Conservation (phyloP, 2,888 invertebrate species). For the Phortica magna region DNA sequence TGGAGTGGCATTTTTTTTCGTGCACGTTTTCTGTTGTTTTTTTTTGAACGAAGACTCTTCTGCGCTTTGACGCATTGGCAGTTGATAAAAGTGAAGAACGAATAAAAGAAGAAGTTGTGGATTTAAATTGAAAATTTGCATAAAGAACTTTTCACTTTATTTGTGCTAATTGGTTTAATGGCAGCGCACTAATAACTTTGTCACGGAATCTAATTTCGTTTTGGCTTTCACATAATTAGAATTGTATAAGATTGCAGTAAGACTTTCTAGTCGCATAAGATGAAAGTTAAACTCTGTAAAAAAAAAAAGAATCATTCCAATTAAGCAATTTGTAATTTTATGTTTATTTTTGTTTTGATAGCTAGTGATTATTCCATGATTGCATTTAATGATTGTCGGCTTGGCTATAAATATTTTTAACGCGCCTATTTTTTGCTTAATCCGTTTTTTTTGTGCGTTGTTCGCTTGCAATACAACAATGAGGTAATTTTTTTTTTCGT, state of each 20-base stretch:
- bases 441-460: too few relatives aligned
- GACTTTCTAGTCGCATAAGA: background rate
- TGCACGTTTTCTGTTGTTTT: slow-evolving; percentile 14
- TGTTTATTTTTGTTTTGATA: too few relatives aligned
- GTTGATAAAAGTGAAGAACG: background rate
- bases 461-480: too few relatives aligned
- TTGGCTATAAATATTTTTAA: too few relatives aligned
- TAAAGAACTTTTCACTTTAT: slow-evolving; percentile 1
- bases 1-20: background rate
- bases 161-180: slow-evolving; percentile 19
- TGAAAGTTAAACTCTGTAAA: background rate
- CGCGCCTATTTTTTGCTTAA: too few relatives aligned
- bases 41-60: background rate
- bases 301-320: background rate
- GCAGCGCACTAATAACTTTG: background rate
- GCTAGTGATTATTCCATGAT: too few relatives aligned
- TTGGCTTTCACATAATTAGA: background rate
- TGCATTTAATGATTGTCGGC: too few relatives aligned
- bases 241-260: background rate
- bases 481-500: too few relatives aligned
- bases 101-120: background rate
- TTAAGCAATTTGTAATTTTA: too few relatives aligned
- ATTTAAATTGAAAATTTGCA: background rate
- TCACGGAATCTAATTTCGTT: background rate
- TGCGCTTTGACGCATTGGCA: background rate